These are phyloP conservation scores for Sceloporus tristichus DNA, from an alignment of 2,113 vertebrate genomes.

Conservation along the genomic window DNA sequence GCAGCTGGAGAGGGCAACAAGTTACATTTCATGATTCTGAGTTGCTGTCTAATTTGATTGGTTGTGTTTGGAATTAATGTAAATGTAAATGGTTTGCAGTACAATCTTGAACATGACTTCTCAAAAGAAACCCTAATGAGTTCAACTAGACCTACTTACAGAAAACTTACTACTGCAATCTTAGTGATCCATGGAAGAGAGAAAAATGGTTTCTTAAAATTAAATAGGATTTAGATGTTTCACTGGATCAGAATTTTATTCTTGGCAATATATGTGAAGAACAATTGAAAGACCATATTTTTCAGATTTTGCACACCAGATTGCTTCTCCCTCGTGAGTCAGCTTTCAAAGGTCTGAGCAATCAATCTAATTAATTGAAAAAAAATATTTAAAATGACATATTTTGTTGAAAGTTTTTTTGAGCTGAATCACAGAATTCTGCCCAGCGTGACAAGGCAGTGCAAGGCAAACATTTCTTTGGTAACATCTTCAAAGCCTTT, in stretches of 20 bases:
- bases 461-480: conserved; percentile 9
- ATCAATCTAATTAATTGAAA: background rate
- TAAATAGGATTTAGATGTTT: background rate
- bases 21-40: background rate
- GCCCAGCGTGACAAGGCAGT: conserved; percentile 33
- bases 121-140: background rate
- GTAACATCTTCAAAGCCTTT: conserved; percentile 39
- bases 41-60: background rate
- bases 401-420: background rate
- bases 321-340: background rate
- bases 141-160: background rate
- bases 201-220: background rate
- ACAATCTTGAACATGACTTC: background rate
- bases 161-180: background rate
- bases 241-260: background rate
- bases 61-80: background rate
- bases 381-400: background rate
- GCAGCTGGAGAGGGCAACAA: background rate
- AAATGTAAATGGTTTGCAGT: background rate
- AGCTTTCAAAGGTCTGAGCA: background rate
- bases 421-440: conserved; percentile 32
- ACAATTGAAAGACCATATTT: background rate
- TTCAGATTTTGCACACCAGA: background rate
- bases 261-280: background rate
- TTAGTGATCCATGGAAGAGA: background rate